Conservation (phyloP, 2,113 vertebrate species). For the Canis aureus region DNA sequence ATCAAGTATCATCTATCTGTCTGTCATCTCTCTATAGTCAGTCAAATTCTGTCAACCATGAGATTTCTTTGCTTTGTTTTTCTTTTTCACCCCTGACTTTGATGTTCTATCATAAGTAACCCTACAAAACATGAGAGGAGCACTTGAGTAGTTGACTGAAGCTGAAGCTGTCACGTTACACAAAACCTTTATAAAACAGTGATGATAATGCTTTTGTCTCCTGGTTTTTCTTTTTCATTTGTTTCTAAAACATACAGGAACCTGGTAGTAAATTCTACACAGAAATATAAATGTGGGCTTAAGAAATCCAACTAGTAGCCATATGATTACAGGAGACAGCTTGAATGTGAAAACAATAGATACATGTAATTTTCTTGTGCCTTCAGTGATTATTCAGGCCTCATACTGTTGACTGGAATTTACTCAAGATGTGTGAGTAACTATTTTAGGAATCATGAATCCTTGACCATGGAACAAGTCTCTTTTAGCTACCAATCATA, state of each 20-base stretch:
- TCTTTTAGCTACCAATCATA: not conserved
- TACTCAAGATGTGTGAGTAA: not conserved
- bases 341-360: not conserved
- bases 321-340: not conserved
- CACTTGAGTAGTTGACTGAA: not conserved
- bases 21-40: not conserved
- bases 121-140: not conserved
- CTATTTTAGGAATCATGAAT: not conserved
- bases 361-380: not conserved
- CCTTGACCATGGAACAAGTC: not conserved
- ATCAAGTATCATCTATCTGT: not conserved
- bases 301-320: not conserved
- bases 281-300: not conserved
- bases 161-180: not conserved
- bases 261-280: not conserved
- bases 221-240: not conserved
- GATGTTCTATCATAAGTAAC: not conserved
- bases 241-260: not conserved
- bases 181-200: not conserved
- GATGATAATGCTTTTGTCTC: not conserved
- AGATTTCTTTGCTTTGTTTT: not conserved
- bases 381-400: not conserved
- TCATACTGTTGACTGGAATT: not conserved
- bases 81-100: not conserved
- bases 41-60: not conserved